phyloP scores from a whole-genome alignment of 2,797 vertebrate genomes.

The Enteromius anoplus region DNA sequence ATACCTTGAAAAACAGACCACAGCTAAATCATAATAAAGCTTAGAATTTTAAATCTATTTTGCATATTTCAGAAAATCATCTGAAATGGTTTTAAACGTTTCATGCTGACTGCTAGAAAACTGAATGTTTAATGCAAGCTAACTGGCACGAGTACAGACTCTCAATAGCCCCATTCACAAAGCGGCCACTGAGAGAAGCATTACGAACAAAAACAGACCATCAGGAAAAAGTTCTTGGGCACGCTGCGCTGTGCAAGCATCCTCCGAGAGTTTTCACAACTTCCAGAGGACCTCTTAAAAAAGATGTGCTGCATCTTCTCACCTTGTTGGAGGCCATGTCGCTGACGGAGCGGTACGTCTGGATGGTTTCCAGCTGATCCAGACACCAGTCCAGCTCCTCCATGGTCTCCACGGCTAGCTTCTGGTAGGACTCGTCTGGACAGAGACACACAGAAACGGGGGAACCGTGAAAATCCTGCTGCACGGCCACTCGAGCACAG shows the following conservation, averaged over 20 bases:
- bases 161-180: slow-evolving; percentile 52
- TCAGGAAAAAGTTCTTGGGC: neutral
- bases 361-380: slow-evolving; percentile 97
- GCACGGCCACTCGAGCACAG: slow-evolving; percentile 63
- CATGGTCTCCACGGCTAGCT: slow-evolving; percentile 97
- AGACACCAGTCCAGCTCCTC: slow-evolving; percentile 98
- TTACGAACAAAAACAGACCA: neutral
- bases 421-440: slow-evolving; percentile 97
- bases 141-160: slow-evolving; percentile 2
- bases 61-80: neutral
- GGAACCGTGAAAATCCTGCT: slow-evolving; percentile 78
- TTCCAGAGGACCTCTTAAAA: slow-evolving; percentile 10
- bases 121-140: slow-evolving; percentile 5
- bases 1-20: neutral
- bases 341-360: slow-evolving; percentile 98
- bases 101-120: neutral
- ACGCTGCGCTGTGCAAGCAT: neutral
- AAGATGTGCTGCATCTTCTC: slow-evolving; percentile 88
- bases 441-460: slow-evolving; percentile 84
- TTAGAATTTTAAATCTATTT: neutral
- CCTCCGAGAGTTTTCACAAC: neutral
- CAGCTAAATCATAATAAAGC: neutral
- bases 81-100: neutral
- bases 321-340: slow-evolving; percentile 99
- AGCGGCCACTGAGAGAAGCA: neutral